A percentile compares a stretch with the other conserved stretches of the same genome.
phyloP scores from a whole-genome alignment of 2,888 invertebrate species.

The Amitus sp. region DNA sequence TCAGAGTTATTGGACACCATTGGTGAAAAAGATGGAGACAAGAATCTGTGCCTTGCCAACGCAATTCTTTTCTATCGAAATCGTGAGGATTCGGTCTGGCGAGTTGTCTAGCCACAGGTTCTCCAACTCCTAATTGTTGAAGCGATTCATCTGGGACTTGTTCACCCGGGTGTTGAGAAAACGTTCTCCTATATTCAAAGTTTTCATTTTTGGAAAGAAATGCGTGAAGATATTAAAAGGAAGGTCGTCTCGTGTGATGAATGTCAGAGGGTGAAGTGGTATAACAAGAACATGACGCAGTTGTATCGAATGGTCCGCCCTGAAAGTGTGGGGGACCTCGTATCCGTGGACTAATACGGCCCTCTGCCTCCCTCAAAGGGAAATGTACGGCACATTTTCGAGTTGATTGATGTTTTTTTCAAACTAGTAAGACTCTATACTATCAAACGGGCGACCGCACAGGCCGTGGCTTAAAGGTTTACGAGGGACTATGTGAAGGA shows the following conservation, averaged over 20 bases:
- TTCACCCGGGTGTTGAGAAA: slow-evolving; percentile 4
- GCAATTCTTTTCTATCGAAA: too few species aligned
- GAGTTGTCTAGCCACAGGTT: too few species aligned
- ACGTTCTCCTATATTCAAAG: not conserved
- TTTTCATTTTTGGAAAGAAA: slow-evolving; percentile 8
- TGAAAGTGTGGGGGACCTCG: slow-evolving; percentile 7
- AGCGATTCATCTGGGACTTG: not conserved
- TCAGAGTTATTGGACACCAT: too few species aligned
- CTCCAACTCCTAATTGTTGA: too few species aligned
- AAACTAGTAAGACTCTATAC: slow-evolving; percentile 27
- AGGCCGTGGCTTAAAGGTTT: slow-evolving; percentile 9
- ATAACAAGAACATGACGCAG: slow-evolving; percentile 15
- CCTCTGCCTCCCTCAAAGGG: slow-evolving; percentile 21
- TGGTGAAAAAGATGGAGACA: too few species aligned
- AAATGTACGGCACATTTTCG: slow-evolving; percentile 26
- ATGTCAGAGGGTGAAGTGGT: slow-evolving; percentile 5
- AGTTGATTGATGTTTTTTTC: slow-evolving; percentile 15
- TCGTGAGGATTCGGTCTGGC: too few species aligned
- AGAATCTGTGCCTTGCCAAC: too few species aligned
- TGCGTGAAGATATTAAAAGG: slow-evolving; percentile 4
- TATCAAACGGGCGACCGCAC: slow-evolving; percentile 21
- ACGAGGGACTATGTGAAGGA: slow-evolving; percentile 9
- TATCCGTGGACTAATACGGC: slow-evolving; percentile 29
- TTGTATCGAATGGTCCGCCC: not conserved
- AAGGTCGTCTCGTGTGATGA: not conserved